Percentiles rank a stretch among this genome's conserved stretches.
These are phyloP conservation scores for Lineus longissimus DNA, from an alignment of 1,140 invertebrate species.

Conservation along the genomic window DNA sequence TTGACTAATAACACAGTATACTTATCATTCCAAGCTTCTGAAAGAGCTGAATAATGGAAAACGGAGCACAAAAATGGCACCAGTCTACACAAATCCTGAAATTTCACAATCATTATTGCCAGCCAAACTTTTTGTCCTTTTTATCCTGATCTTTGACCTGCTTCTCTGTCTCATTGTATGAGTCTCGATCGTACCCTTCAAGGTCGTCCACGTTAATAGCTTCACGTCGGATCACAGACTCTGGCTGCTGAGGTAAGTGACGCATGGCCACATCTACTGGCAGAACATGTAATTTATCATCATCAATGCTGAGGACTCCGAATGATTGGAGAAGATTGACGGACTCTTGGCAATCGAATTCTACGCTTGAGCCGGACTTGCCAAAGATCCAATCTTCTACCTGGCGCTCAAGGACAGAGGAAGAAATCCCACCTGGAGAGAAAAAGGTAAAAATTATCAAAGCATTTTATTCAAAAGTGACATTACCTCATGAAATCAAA, in stretches of 20 bases:
- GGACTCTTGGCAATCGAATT: conserved; percentile 41
- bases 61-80: too few species aligned
- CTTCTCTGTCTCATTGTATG: conserved; percentile 39
- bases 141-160: conserved; percentile 42
- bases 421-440: conserved; percentile 37
- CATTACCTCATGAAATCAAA: too few species aligned
- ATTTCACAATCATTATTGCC: conserved; percentile 28
- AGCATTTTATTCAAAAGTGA: too few species aligned
- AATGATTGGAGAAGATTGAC: conserved; percentile 31
- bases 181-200: conserved; percentile 45
- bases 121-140: conserved; percentile 33
- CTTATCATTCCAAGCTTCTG: too few species aligned
- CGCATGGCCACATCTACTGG: conserved; percentile 32
- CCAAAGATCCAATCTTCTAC: conserved; percentile 38
- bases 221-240: conserved; percentile 29
- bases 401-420: conserved; percentile 28
- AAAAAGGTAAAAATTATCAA: conserved; percentile 6
- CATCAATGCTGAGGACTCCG: conserved; percentile 32
- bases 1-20: too few species aligned
- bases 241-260: conserved; percentile 37
- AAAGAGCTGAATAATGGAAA: too few species aligned
- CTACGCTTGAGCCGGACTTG: conserved; percentile 27
- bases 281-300: conserved; percentile 36
- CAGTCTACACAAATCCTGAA: neutral
- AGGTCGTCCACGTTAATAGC: conserved; percentile 29